phyloP scores from a whole-genome alignment of 2,888 invertebrate genomes.

The Laothoe populi region DNA sequence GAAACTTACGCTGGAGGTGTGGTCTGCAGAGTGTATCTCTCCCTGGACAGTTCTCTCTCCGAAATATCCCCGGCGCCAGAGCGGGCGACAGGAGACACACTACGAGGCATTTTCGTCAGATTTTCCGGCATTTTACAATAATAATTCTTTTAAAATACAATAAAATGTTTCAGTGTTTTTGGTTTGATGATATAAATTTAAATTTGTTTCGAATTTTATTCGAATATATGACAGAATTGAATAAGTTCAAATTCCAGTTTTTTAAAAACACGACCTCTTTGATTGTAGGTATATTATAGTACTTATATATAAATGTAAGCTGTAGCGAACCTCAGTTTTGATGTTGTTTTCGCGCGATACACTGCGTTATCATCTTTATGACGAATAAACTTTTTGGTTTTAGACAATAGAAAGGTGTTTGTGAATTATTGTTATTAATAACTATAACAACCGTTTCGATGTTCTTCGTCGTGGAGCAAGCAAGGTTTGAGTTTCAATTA shows the following conservation, averaged over 20 bases:
- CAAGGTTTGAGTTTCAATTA: slow-evolving; percentile 6
- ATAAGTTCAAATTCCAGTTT: slow-evolving; percentile 5
- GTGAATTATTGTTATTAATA: background rate
- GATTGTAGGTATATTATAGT: background rate
- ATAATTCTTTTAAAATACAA: slow-evolving; percentile 1
- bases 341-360: background rate
- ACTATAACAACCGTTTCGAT: background rate
- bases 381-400: slow-evolving; percentile 5
- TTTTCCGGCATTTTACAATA: slow-evolving; percentile 62
- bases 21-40: slow-evolving; percentile 62
- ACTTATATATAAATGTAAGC: background rate
- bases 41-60: slow-evolving; percentile 68
- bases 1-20: slow-evolving; percentile 68
- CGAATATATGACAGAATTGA: slow-evolving; percentile 24
- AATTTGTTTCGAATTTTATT: slow-evolving; percentile 28
- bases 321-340: slow-evolving; percentile 5
- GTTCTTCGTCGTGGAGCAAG: slow-evolving; percentile 17
- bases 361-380: background rate
- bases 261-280: slow-evolving; percentile 6
- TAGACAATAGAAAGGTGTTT: background rate
- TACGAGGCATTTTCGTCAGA: slow-evolving; percentile 60
- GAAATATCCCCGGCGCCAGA: slow-evolving; percentile 76
- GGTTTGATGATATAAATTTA: slow-evolving; percentile 24
- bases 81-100: slow-evolving; percentile 65
- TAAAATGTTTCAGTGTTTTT: background rate